Base-by-base conservation (phyloP, 2,113 vertebrate species). In the Cichladusa arquata region DNA sequence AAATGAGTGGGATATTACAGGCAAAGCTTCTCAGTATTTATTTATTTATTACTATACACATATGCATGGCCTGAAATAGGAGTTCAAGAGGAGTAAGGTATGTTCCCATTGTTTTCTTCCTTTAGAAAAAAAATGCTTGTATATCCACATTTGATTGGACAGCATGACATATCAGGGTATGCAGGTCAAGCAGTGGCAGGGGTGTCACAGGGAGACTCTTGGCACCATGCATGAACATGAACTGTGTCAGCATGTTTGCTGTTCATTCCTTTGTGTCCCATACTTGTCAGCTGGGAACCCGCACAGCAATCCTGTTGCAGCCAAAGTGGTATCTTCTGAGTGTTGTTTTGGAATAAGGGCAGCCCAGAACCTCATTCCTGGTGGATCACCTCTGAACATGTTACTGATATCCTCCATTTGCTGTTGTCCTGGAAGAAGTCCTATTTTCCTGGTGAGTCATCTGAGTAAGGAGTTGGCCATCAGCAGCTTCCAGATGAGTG, bases 341-440 rank as follows among this genome's bases (percentile, higher is more conserved):
- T 19, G 1, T 25, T 90, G 19, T 25, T 78, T 66, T 53, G 56
- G 31, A 77, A n/a, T 6, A 48, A 36, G 3, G 5, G 34, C 8
- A 12, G 19, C 14, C 18, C 13, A 77, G 76, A 14, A 57, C n/a
- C 9, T 86, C 31, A 18, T 23, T 29, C 15, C 45, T 80, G 24
- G 20, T 67, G 36, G 12, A 33, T 69, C 19, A 64, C 11, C 14
- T 23, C 14, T 54, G 67, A 50, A 51, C 0, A 0, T 14, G 8
- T 45, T 66, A 38, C 5, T 19, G 31, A 34, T 66, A 38, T 19
- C 12, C 12, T 6, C 6, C 17, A 31, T 50, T 80, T 71, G 17
- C 25, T 31, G 5, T 40, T 40, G 15, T 28, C 13, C 14, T 60
- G 44, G n/a, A 72, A 58, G 26, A 71, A 71, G 34, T 11, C 17